These are phyloP conservation scores for Crotalus viridis DNA, from an alignment of 2,113 vertebrate genomes.

Conservation along the genomic window DNA sequence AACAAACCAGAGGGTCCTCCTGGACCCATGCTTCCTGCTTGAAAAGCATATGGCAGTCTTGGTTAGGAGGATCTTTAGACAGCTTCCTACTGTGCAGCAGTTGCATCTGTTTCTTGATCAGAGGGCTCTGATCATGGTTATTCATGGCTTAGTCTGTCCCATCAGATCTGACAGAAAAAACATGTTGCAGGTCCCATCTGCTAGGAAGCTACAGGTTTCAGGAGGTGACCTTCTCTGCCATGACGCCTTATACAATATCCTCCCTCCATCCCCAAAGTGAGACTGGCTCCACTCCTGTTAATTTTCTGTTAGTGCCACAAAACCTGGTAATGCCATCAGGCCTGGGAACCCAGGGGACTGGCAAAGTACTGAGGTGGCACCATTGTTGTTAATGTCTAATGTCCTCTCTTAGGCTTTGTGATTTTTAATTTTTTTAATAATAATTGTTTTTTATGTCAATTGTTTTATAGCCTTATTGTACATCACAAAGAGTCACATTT, in stretches of 20 bases:
- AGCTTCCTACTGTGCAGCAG: not conserved
- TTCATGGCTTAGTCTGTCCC: not conserved
- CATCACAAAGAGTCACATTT: not conserved
- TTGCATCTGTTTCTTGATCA: not conserved
- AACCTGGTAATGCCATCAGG: not conserved
- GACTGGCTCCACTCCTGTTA: not conserved
- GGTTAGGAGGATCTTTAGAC: not conserved
- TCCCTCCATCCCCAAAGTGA: not conserved
- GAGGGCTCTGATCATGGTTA: not conserved
- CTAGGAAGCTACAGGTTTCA: not conserved
- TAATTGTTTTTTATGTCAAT: not conserved
- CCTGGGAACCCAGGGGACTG: not conserved
- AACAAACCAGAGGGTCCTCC: not conserved
- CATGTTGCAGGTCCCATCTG: not conserved
- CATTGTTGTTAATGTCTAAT: not conserved
- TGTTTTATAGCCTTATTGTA: not conserved
- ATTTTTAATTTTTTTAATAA: not conserved
- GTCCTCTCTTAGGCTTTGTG: not conserved
- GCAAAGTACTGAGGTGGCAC: not conserved
- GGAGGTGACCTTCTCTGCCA: not conserved
- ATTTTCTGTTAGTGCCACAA: not conserved
- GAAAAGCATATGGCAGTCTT: not conserved
- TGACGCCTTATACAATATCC: not conserved
- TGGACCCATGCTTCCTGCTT: not conserved
- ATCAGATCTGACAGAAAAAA: not conserved